Evolutionary conservation across 2,888 invertebrate species (phyloP).

Genomic region (Eupeodes luniger): DNA sequence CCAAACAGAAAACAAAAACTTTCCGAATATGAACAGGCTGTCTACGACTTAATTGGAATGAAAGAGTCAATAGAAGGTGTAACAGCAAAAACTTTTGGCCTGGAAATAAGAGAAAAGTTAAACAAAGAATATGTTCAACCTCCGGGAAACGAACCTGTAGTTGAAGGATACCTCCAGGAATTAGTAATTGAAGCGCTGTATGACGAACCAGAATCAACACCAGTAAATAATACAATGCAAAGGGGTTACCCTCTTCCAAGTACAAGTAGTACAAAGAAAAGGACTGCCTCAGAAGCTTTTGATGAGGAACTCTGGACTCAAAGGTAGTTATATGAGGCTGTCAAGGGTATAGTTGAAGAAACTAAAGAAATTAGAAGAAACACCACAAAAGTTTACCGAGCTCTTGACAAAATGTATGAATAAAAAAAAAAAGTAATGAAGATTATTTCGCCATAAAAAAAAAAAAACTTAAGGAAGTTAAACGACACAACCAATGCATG

Average conservation of each 20-base stretch:
- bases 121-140: background rate
- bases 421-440: background rate
- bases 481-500: background rate
- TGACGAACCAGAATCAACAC: background rate
- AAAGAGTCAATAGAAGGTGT: constrained; percentile 3
- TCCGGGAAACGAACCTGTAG: background rate
- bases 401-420: background rate
- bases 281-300: background rate
- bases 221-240: background rate
- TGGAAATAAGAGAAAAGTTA: background rate
- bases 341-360: no score
- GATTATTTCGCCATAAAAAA: background rate
- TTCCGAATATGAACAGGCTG: no score
- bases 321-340: no score
- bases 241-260: background rate
- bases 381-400: background rate
- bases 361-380: background rate
- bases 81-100: background rate
- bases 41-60: no score
- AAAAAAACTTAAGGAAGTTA: background rate
- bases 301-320: background rate
- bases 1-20: no score
- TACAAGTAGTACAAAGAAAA: background rate
- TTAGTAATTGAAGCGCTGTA: background rate
- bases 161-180: background rate